A percentile compares a stretch with the other conserved stretches of the same genome.
Evolutionary conservation across 2,797 vertebrate genomes (phyloP).

Genomic region (Phalanger gymnotis): DNA sequence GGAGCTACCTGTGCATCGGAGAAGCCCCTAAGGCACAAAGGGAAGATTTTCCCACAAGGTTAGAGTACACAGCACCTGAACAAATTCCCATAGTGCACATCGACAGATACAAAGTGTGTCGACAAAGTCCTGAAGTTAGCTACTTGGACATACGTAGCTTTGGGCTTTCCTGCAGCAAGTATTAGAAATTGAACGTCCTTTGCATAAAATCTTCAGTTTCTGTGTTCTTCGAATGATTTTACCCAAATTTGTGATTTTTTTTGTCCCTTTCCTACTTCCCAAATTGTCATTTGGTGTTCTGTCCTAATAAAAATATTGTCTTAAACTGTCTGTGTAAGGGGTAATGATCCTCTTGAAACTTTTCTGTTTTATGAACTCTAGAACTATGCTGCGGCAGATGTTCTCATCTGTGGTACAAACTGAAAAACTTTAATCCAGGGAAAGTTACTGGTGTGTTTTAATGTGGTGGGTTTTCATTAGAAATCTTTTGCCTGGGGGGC

Average conservation of each 20-base stretch:
- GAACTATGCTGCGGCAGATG: slow-evolving; percentile 58
- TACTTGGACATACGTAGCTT: slow-evolving; percentile 40
- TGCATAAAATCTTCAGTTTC: slow-evolving; percentile 55
- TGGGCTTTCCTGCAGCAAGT: slow-evolving; percentile 60
- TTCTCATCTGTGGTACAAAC: slow-evolving; percentile 52
- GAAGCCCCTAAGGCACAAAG: slow-evolving; percentile 86
- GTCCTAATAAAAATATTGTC: slow-evolving; percentile 57
- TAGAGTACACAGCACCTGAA: slow-evolving; percentile 82
- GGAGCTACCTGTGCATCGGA: slow-evolving; percentile 84
- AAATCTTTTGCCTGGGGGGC: slow-evolving; percentile 69
- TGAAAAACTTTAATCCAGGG: slow-evolving; percentile 54
- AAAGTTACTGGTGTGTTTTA: slow-evolving; percentile 59
- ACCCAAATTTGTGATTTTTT: slow-evolving; percentile 21
- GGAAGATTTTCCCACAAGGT: slow-evolving; percentile 86
- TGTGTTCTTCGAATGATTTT: slow-evolving; percentile 64
- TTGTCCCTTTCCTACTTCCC: slow-evolving; percentile 44
- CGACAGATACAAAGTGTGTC: slow-evolving; percentile 63
- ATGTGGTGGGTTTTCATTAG: slow-evolving; percentile 57
- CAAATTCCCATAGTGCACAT: slow-evolving; percentile 76
- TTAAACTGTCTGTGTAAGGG: slow-evolving; percentile 35
- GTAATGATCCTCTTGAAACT: slow-evolving; percentile 65
- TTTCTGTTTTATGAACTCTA: slow-evolving; percentile 65
- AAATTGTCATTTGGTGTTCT: slow-evolving; percentile 56
- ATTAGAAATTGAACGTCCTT: slow-evolving; percentile 64
- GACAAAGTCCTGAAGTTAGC: slow-evolving; percentile 65